These are phyloP conservation scores for Patella ulyssiponensis DNA, from an alignment of 2,888 invertebrate genomes.

Conservation along the genomic window DNA sequence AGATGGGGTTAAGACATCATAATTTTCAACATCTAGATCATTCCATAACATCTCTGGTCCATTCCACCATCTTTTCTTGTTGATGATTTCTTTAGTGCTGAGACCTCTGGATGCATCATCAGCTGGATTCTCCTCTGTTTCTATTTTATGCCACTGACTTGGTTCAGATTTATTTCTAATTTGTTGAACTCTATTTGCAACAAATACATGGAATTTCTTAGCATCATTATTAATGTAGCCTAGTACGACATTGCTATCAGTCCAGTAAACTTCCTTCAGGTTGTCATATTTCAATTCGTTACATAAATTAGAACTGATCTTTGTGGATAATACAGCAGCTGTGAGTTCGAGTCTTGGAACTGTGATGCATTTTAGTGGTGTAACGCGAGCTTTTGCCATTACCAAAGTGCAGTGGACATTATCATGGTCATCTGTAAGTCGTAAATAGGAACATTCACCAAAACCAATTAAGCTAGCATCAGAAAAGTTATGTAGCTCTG, in stretches of 20 bases:
- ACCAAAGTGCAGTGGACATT: conserved; percentile 19
- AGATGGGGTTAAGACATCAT: not conserved
- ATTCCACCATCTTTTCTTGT: not conserved
- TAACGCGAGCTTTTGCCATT: conserved; percentile 29
- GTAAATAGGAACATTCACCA: conserved; percentile 16
- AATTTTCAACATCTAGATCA: not conserved
- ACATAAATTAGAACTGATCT: conserved; percentile 12
- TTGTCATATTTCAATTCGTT: conserved; percentile 23
- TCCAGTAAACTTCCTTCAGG: conserved; percentile 28
- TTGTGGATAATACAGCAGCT: conserved; percentile 28
- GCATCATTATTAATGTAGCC: conserved; percentile 35
- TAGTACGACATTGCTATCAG: conserved; percentile 38
- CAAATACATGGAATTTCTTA: conserved; percentile 23
- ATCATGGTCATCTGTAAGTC: conserved; percentile 6
- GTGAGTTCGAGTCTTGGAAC: conserved; percentile 37
- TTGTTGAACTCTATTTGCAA: conserved; percentile 36
- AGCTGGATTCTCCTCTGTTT: conserved; percentile 33
- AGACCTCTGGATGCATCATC: conserved; percentile 35
- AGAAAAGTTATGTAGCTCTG: conserved; percentile 25
- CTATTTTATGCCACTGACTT: conserved; percentile 34
- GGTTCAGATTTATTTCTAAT: conserved; percentile 27
- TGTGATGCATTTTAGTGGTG: conserved; percentile 33
- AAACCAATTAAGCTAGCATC: conserved; percentile 18
- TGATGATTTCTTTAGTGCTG: not conserved
- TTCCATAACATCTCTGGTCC: conserved; percentile 7